Evolutionary conservation across 2,888 invertebrate genomes (phyloP), one percentile per base, ranked within the genome.

Genomic region (Nymphalis urticae): DNA sequence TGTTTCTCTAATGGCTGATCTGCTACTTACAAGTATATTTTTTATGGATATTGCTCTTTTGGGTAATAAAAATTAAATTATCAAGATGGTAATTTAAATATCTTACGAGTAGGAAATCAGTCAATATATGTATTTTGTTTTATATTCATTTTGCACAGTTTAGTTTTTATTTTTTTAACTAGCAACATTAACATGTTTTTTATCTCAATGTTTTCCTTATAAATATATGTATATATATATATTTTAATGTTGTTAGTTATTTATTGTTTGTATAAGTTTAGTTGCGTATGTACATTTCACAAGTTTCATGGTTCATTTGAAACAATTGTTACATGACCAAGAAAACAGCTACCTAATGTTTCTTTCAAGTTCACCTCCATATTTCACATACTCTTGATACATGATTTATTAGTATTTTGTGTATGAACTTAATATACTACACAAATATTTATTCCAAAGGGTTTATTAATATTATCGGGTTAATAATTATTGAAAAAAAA

Each of bases 1-100:
- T 92, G 92, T 92, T 92, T 82, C 58, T 58, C 75, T 83, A 83
- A 81, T 81, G 79, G 88, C 88, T 88, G 89, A 83, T 90, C 87
- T 86, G 76, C 88, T 89, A 87, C 85, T 62, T 51, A 13, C 19
- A 75, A 69, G 69, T 72, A 10, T 9, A 53, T 64, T 68, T n/a
- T 48, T 62, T 66, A 72, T 70, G 67, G 74, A 48, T 63, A 51
- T 71, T 68, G 58, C 36, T 8, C 19, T 32, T 32, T 19, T 17
- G 9, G 0, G 2, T 10, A 13, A 4, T 13, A 42, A 58, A 42
- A 17, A 42, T 42, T 51, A 70, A 68, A 63, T 56, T 64, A 51
- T 68, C 47, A 42, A 65, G 64, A 62, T 53, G n/a, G 8, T 54
- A 53, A 65, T 73, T 66, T 21, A 27, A 10, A 58, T 71, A 10